Base-by-base conservation (phyloP, 2,797 vertebrate species). In the Octomys mimax region DNA sequence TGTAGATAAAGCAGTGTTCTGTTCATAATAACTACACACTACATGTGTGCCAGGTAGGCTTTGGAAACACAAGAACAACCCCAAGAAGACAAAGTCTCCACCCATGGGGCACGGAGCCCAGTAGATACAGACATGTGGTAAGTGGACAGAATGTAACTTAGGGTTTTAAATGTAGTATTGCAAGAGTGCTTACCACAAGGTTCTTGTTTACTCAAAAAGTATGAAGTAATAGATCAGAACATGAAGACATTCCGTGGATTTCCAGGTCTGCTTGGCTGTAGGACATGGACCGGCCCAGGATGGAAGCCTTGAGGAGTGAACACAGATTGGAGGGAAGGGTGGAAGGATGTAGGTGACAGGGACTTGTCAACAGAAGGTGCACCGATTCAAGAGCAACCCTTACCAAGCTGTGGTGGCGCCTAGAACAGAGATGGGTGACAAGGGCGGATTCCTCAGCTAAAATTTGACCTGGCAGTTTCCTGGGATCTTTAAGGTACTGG, bases 361-460 rank as follows among this genome's bases (percentile, higher is more conserved):
- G 5, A n/a, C 2, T 0, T 33, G 4, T 14, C 0, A 3, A 10
- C 42, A 6, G 33, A 6, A 75, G 64, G 39, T 9, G 9, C 4
- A 9, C 18, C 14, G 19, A 5, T 31, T 19, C 2, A 36, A 71
- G 59, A 19, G 42, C 49, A 31, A 39, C 13, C 31, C 14, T 5
- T 26, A 0, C 31, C 59, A 16, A 54, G 54, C 5, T 31, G n/a
- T 6, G 0, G 1, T 2, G 33, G 1, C 2, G 28, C 59, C 12
- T 31, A 5, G 64, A 52, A 33, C 4, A 59, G 24, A 0, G 13
- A 14, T 0, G 0, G 28, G 24, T 7, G 36, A 8, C 1, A 7
- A 39, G 66, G 71, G 52, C 1, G 0, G 62, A 12, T 5, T 0
- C 16, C 31, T 19, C 4, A 1, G 36, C 57, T 13, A 68, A 14